Base-by-base conservation (phyloP, 2,888 invertebrate genomes). In the Cephalotes varians region DNA sequence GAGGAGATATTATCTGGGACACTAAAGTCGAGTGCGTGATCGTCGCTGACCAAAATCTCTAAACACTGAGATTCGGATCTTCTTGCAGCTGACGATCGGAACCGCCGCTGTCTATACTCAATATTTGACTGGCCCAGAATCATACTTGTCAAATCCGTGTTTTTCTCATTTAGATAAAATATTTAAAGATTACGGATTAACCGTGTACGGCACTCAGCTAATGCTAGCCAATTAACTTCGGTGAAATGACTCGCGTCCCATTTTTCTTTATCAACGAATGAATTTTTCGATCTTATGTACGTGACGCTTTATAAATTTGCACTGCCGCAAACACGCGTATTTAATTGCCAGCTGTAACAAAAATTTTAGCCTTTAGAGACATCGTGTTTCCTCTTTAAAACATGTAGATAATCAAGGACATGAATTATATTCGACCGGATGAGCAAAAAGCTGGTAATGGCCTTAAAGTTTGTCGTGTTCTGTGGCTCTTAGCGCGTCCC, bases 401-500 rank as follows among this genome's bases (percentile, higher is more conserved):
- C 1, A 40, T 10, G 56, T 12, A 25, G 44, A 77, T 58, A 58
- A 77, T 67, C 34, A 69, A 21, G 56, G 12, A 69, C 47, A 7
- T 25, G 37, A 64, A 64, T 77, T 65, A 77, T 77, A 56, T 69
- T 69, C 67, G 34, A 56, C 21, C 44, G 67, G 25, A 67, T 49
- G 31, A 65, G n/a, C 56, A 21, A 25, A 69, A 25, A 34, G 25
- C 10, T 34, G 44, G 56, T 67, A 77, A 67, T 77, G 31, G 67
- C 40, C 40, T 40, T 77, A 44, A 77, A 77, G 54, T 77, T 77
- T 77, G 77, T 77, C 77, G 56, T 77, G 56, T 77, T 77, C 67
- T 1, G 40, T 34, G 56, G 25, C 21, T 77, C 67, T 77, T 77
- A 77, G 44, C 77, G 31, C 44, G 77, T 67, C 56, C 77, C 77